A percentile compares a stretch with the other conserved stretches of the same genome.
Conservation (phyloP, 2,113 vertebrate species). For the Electrona antarctica region DNA sequence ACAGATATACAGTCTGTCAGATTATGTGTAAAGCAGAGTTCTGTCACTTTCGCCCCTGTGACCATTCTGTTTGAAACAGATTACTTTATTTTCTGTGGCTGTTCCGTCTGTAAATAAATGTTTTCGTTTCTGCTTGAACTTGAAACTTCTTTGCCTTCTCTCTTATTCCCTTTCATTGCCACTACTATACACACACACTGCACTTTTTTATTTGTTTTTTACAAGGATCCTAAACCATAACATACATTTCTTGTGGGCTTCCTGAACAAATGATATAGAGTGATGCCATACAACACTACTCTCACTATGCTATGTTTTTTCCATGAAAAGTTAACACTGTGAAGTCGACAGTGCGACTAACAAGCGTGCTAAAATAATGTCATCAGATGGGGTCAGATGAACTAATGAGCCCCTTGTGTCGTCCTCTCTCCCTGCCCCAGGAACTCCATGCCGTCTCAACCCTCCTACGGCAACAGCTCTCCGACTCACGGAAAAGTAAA, state of each 20-base stretch:
- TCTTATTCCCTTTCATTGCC: neutral
- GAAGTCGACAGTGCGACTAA: conserved; percentile 27
- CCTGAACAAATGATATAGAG: no score
- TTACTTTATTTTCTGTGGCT: conserved; percentile 50
- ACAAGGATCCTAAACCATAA: neutral
- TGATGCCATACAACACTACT: no score
- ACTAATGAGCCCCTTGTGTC: conserved; percentile 17
- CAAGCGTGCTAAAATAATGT: conserved; percentile 12
- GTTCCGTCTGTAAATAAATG: conserved; percentile 78
- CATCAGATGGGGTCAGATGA: conserved; percentile 21
- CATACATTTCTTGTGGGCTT: no score
- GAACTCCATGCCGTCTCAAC: conserved; percentile 88
- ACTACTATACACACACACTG: neutral
- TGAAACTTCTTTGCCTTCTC: conserved; percentile 12
- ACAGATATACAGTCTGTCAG: conserved; percentile 23
- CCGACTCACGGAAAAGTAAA: conserved; percentile 94
- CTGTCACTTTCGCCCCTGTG: conserved; percentile 29
- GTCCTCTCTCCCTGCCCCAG: conserved; percentile 78
- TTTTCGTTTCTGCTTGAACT: conserved; percentile 61
- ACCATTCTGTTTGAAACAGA: conserved; percentile 74
- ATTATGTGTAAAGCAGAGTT: conserved; percentile 26
- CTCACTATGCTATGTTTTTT: neutral
- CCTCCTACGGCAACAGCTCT: conserved; percentile 87
- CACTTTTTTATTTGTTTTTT: neutral
- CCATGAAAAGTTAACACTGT: neutral